phyloP scores from a whole-genome alignment of 2,113 vertebrate species.

The Halcyon senegalensis region DNA sequence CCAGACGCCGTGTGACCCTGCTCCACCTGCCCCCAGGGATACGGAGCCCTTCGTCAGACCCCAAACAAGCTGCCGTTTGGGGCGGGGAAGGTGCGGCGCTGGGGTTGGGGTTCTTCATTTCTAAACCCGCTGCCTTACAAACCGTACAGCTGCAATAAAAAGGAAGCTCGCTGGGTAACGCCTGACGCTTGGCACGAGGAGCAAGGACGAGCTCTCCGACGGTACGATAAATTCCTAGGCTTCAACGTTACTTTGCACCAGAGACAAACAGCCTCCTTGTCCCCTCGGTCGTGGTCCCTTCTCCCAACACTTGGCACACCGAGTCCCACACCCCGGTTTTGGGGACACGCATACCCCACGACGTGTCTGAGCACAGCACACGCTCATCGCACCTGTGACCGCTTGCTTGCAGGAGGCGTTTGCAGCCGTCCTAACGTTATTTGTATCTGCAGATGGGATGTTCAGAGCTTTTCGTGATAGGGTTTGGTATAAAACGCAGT shows the following conservation, averaged over 20 bases:
- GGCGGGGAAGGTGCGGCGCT: background rate
- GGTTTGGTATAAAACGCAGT: accelerated
- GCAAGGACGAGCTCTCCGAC: background rate
- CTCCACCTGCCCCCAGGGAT: background rate
- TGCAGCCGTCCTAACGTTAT: accelerated
- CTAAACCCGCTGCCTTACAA: background rate
- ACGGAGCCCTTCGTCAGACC: background rate
- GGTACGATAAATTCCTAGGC: accelerated
- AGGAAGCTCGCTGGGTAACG: accelerated
- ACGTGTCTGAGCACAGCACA: accelerated
- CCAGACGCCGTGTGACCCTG: accelerated
- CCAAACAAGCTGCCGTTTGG: accelerated
- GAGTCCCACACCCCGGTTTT: background rate
- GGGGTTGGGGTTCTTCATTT: background rate
- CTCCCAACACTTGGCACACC: accelerated
- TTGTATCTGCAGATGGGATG: accelerated
- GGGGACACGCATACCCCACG: too few relatives aligned
- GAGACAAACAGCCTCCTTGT: accelerated
- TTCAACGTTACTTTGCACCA: background rate
- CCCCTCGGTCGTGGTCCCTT: accelerated
- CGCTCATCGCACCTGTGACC: background rate
- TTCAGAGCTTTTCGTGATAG: accelerated
- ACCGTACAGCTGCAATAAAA: accelerated
- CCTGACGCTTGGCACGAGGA: background rate
- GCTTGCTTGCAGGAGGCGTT: background rate